Conservation (phyloP, 2,797 vertebrate genomes). For the Enteromius paludinosus region DNA sequence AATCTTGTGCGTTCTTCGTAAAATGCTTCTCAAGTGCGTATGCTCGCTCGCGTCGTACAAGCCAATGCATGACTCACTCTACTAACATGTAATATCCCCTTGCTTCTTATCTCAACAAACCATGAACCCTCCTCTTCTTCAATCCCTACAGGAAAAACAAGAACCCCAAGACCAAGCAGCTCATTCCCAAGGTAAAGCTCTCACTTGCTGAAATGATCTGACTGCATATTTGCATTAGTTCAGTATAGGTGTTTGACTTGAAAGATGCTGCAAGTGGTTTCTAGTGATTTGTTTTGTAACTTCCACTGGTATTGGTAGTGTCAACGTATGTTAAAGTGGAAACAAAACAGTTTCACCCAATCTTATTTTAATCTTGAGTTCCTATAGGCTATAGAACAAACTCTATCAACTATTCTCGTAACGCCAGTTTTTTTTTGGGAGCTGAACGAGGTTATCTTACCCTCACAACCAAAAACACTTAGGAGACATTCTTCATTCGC, state of each 20-base stretch:
- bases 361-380: background rate
- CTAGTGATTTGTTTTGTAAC: background rate
- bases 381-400: too few species aligned
- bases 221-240: background rate
- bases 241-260: background rate
- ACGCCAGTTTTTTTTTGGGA: too few species aligned
- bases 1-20: background rate
- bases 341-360: background rate
- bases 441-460: too few species aligned
- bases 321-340: background rate
- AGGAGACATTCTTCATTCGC: too few species aligned
- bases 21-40: background rate
- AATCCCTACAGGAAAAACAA: constrained; percentile 88
- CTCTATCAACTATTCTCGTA: too few species aligned
- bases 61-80: constrained; percentile 65
- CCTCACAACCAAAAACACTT: too few species aligned
- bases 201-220: background rate
- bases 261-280: background rate
- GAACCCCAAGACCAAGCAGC: constrained; percentile 88
- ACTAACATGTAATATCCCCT: constrained; percentile 63
- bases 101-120: constrained; percentile 50
- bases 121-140: constrained; percentile 64
- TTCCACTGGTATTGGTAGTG: background rate
- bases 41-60: background rate
- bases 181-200: constrained; percentile 92